Percentiles rank a stretch among this genome's conserved stretches.
Conservation (phyloP, 2,797 vertebrate genomes). For the Phrynocephalus forsythii region DNA sequence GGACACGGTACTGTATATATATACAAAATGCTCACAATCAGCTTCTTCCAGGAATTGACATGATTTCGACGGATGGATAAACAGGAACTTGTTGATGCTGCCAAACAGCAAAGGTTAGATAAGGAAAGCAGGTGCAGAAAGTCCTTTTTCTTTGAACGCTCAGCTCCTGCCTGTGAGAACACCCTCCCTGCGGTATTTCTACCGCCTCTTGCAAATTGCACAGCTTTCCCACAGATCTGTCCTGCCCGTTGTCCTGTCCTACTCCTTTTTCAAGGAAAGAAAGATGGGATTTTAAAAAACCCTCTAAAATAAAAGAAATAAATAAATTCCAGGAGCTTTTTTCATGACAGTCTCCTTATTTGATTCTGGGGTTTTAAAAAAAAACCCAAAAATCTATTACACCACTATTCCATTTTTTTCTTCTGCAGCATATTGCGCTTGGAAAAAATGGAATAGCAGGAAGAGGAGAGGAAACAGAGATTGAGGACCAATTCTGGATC, state of each 20-base stretch:
- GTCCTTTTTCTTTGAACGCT: conserved; percentile 63
- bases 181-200: conserved; percentile 43
- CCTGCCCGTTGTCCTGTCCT: neutral
- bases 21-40: conserved; percentile 9
- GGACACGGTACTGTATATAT: neutral
- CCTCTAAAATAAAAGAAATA: no score
- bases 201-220: conserved; percentile 36
- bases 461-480: no score
- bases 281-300: no score
- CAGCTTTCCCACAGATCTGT: conserved; percentile 43
- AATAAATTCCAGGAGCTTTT: conserved; percentile 15
- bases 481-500: no score
- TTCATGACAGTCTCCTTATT: conserved; percentile 24
- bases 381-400: no score
- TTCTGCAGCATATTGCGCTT: no score
- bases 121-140: conserved; percentile 69
- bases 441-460: no score
- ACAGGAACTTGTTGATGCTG: conserved; percentile 64
- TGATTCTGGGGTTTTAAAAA: neutral
- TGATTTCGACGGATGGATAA: conserved; percentile 61
- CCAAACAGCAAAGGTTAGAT: conserved; percentile 68
- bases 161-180: conserved; percentile 61
- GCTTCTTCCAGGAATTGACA: conserved; percentile 56
- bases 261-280: no score
- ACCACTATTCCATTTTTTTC: no score